phyloP scores from a whole-genome alignment of 2,797 vertebrate species.

The Gobio occitaniae region DNA sequence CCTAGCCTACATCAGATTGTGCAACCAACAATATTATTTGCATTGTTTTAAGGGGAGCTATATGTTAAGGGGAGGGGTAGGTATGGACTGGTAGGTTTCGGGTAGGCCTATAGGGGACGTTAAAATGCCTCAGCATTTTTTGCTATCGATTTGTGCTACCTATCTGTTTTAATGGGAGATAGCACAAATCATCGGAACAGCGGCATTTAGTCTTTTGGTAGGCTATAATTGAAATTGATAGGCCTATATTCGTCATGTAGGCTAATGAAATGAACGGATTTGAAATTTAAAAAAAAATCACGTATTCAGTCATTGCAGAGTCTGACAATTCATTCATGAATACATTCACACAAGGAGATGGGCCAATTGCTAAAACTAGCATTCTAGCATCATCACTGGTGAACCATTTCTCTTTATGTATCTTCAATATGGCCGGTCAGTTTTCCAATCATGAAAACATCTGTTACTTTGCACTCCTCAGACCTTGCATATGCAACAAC shows the following conservation, averaged over 20 bases:
- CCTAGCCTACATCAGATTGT: too few relatives aligned
- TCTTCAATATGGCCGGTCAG: slow-evolving; percentile 41
- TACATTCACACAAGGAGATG: slow-evolving; percentile 43
- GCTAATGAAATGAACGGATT: background rate
- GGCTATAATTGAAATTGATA: background rate
- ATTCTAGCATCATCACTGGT: slow-evolving; percentile 27
- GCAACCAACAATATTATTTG: too few relatives aligned
- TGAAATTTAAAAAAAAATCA: background rate
- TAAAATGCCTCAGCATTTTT: too few relatives aligned
- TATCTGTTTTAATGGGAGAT: too few relatives aligned
- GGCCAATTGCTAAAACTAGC: slow-evolving; percentile 9
- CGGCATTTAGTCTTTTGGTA: background rate
- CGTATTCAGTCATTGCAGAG: background rate
- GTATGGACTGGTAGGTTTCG: too few relatives aligned
- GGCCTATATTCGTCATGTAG: background rate
- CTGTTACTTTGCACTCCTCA: slow-evolving; percentile 51
- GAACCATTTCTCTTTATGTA: slow-evolving; percentile 10
- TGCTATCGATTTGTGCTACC: too few relatives aligned
- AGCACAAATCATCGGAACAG: too few relatives aligned
- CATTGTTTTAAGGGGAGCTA: too few relatives aligned
- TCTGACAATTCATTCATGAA: slow-evolving; percentile 41
- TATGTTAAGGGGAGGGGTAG: too few relatives aligned
- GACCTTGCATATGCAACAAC: slow-evolving; percentile 51
- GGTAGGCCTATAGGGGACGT: too few relatives aligned
- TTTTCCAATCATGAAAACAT: slow-evolving; percentile 58